A percentile compares a stretch with the other conserved stretches of the same genome.
Evolutionary conservation across 1,140 invertebrate species (phyloP).

Genomic region (Brachionus rubens): DNA sequence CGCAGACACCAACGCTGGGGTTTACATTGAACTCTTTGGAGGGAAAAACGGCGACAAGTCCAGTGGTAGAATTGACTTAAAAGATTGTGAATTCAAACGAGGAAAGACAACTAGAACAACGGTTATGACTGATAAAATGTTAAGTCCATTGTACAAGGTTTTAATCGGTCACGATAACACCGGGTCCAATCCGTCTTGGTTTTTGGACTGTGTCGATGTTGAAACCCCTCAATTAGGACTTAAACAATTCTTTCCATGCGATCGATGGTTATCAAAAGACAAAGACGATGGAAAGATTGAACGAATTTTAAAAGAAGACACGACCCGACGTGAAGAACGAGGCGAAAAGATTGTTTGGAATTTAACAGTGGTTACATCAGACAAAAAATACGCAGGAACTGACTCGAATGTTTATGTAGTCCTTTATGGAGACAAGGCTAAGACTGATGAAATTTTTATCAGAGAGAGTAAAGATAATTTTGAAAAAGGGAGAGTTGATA

Average conservation of each 20-base stretch:
- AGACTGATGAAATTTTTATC: slow-evolving; percentile 56
- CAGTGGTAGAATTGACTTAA: slow-evolving; percentile 59
- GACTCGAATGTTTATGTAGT: slow-evolving; percentile 56
- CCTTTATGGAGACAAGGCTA: slow-evolving; percentile 58
- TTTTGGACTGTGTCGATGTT: slow-evolving; percentile 55
- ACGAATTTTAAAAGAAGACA: slow-evolving; percentile 55
- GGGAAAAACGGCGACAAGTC: slow-evolving; percentile 50
- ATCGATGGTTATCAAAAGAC: slow-evolving; percentile 57
- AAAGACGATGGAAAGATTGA: slow-evolving; percentile 57
- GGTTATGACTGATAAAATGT: slow-evolving; percentile 53
- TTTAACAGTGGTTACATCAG: slow-evolving; percentile 55
- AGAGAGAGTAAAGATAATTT: slow-evolving; percentile 55
- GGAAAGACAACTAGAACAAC: slow-evolving; percentile 56
- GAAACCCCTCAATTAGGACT: slow-evolving; percentile 56
- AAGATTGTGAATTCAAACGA: slow-evolving; percentile 55
- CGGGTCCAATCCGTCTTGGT: slow-evolving; percentile 57
- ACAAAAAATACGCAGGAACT: slow-evolving; percentile 55
- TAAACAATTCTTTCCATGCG: slow-evolving; percentile 58
- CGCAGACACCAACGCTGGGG: slow-evolving; percentile 57
- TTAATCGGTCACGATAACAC: slow-evolving; percentile 59
- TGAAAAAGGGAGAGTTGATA: slow-evolving; percentile 55
- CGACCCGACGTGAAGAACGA: slow-evolving; percentile 51
- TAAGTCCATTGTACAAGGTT: slow-evolving; percentile 57
- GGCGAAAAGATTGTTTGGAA: slow-evolving; percentile 50
- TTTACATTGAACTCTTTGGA: slow-evolving; percentile 57